Conservation (phyloP, 2,113 vertebrate species). For the Chlamydotis undulata region DNA sequence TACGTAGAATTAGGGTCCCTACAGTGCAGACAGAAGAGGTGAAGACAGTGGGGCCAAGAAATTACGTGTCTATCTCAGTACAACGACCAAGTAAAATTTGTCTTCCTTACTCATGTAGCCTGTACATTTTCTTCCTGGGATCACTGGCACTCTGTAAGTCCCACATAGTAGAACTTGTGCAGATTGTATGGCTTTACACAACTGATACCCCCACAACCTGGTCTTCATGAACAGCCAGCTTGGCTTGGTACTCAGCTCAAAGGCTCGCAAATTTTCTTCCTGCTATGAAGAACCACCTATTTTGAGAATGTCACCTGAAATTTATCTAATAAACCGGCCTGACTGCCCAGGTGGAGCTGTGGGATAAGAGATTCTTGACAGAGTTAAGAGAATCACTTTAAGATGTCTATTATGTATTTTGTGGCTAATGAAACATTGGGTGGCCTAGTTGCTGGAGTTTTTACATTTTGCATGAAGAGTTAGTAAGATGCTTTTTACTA, state of each 20-base stretch:
- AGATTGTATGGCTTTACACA: neutral
- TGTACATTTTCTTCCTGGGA: neutral
- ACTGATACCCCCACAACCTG: neutral
- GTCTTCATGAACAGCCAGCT: neutral
- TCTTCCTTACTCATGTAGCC: neutral
- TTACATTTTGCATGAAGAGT: neutral
- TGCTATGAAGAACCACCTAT: neutral
- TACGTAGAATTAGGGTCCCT: neutral
- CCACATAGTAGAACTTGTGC: neutral
- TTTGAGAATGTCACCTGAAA: neutral
- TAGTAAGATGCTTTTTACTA: neutral
- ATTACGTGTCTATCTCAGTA: neutral
- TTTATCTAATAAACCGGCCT: neutral
- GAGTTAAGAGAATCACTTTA: no score
- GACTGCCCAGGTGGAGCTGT: neutral
- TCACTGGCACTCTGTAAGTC: neutral
- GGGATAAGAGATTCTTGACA: neutral
- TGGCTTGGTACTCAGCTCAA: neutral
- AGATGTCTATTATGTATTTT: neutral
- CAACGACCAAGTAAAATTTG: neutral
- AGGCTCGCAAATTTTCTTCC: neutral
- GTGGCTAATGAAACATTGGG: neutral
- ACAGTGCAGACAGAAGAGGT: neutral
- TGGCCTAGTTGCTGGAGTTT: neutral
- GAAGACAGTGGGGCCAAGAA: neutral